Base-by-base conservation (phyloP, 2,888 invertebrate species). In the Drosophila helvetica region DNA sequence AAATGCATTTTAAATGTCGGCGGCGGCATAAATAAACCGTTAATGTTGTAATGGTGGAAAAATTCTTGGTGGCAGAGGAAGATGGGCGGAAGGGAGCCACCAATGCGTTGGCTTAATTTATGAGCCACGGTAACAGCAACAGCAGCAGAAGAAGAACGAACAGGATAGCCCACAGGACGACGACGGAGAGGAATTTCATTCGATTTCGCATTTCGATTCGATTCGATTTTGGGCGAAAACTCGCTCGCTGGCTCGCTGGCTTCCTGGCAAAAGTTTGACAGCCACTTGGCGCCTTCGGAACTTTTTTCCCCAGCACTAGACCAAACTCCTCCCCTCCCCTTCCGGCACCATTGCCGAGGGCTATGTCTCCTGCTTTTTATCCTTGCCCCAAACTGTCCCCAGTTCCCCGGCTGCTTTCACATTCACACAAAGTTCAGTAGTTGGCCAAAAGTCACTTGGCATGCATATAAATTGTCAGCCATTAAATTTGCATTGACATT, bases 401-500 rank as follows among this genome's bases (percentile, higher is more conserved):
- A 68, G 69, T 15, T 58, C 69, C 58, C 58, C 52, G 42, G 30
- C 58, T 67, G 63, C 65, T 66, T 54, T 63, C 33, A 52, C 62
- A 71, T 46, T 61, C 67, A 79, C 56, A 68, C 61, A 82, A 82
- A 82, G 87, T 82, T 82, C 88, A 87, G 86, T 75, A 82, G 87
- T 87, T 82, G 82, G 82, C 84, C 84, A 88, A 84, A 84, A 88
- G 83, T 88, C 83, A 88, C 83, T 84, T 88, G 83, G 88, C 86
- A 88, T 84, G 83, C 88, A 85, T 85, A 85, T 85, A 85, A 85
- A 85, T 85, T 85, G 88, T 85, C 83, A 79, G 87, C 88, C 84
- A 85, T 85, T 85, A 85, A 85, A 85, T 85, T 85, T 85, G 87
- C 84, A 85, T 85, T 88, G 88, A 88, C 84, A 86, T 85, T 88